Evolutionary conservation across 2,113 vertebrate genomes (phyloP), one percentile per base, ranked within the genome.

Genomic region (Ctenodactylus gundi): DNA sequence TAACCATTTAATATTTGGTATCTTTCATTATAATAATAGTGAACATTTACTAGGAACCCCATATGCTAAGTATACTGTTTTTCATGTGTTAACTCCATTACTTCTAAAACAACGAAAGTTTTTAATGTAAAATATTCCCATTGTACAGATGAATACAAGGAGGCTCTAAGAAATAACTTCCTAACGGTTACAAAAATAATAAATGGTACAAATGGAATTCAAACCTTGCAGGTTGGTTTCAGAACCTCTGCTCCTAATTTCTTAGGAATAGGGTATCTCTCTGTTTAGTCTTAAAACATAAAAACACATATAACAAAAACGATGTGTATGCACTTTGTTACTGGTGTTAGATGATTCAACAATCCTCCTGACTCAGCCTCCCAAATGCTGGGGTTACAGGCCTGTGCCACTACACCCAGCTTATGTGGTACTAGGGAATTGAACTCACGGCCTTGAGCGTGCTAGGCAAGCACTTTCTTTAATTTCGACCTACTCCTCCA

Each of bases 61-160:
- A 44, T 44, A 31, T 93, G 39, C 39, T 53, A 64, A 4, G 15
- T 53, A 15, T 17, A 81, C n/a, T 77, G 36, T 29, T 94, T 41
- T 62, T 77, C 15, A 53, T 46, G 11, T 53, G 83, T 36, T 57
- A 49, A 80, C 49, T 96, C 55, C 27, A 27, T 64, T 67, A 76
- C 25, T 93, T 57, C 36, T 82, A 51, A 83, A 80, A 77, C 25
- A 95, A n/a, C n/a, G n/a, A n/a, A n/a, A n/a, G n/a, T n/a, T n/a
- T n/a, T n/a, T n/a, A n/a, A n/a, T n/a, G n/a, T n/a, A 1, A 5
- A 87, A 58, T 41, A 81, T 46, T 8, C 13, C 41, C 55, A 46
- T 82, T 94, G 85, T 85, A 95, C 21, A 96, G 41, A 88, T 77
- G 51, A 88, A 78, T 44, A 60, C 13, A 78, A 72, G 41, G 65